phyloP scores from a whole-genome alignment of 2,888 invertebrate species.

The Ischnura elegans region DNA sequence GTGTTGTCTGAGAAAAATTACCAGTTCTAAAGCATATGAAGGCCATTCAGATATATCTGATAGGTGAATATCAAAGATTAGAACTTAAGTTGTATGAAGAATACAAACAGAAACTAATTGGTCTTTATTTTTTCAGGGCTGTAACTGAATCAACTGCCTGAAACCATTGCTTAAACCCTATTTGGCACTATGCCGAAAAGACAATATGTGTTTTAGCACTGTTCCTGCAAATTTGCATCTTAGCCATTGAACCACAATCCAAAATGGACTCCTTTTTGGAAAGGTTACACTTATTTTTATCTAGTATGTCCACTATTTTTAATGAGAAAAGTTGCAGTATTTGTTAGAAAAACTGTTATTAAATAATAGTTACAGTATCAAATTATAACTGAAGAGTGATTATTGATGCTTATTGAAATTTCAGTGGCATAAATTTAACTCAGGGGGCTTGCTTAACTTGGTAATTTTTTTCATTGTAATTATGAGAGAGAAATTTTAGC shows the following conservation, averaged over 20 bases:
- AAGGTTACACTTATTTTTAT: background rate
- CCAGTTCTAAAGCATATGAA: no score
- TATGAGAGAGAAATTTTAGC: background rate
- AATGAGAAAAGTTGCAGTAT: background rate
- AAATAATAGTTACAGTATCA: background rate
- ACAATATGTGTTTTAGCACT: conserved; percentile 65
- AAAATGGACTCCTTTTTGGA: background rate
- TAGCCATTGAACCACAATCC: background rate
- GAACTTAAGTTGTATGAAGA: no score
- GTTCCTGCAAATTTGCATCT: background rate
- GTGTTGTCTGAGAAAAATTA: no score
- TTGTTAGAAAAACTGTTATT: background rate
- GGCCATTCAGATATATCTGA: no score
- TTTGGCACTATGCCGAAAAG: conserved; percentile 48
- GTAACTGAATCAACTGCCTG: background rate
- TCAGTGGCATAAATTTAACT: background rate
- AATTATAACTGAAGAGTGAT: background rate
- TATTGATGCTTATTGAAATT: background rate
- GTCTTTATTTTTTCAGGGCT: conserved; percentile 26
- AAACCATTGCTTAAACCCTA: background rate
- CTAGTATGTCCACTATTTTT: background rate
- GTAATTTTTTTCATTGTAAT: background rate
- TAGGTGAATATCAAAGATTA: no score
- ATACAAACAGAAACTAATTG: no score
- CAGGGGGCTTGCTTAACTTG: background rate